Evolutionary conservation across 2,888 invertebrate species (phyloP).

Genomic region (Resseliella maxima): DNA sequence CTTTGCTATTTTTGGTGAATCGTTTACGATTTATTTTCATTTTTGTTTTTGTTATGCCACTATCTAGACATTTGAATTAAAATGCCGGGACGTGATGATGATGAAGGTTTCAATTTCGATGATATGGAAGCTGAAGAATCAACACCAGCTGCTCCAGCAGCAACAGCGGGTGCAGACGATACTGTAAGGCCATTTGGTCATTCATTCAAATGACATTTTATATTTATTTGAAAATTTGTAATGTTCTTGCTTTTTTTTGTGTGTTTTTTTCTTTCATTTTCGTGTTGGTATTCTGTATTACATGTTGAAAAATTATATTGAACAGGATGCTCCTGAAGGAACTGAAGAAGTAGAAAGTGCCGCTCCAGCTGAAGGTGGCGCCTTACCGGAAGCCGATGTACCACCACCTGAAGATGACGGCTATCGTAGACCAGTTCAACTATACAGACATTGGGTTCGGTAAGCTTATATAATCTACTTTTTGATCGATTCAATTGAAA

Average conservation of each 20-base stretch:
- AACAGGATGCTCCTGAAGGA: background rate
- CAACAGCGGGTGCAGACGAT: background rate
- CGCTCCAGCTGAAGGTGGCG: conserved; percentile 68
- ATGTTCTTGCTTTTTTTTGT: no score
- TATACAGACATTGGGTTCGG: conserved; percentile 85
- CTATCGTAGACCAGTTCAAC: conserved; percentile 75
- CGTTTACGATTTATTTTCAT: background rate
- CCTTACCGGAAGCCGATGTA: conserved; percentile 68
- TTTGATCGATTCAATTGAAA: background rate
- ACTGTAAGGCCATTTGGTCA: no score
- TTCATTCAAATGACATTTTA: no score
- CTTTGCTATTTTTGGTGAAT: background rate
- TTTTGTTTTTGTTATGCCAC: background rate
- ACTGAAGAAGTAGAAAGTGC: conserved; percentile 60
- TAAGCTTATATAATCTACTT: conserved; percentile 62
- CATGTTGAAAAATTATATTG: background rate
- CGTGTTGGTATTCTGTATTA: no score
- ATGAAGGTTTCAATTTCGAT: conserved; percentile 30
- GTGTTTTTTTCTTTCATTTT: no score
- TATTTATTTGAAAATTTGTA: no score
- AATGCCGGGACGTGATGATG: background rate
- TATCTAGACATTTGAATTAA: background rate
- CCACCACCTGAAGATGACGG: conserved; percentile 70
- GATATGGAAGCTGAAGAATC: background rate
- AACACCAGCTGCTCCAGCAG: background rate